Evolutionary conservation across 1,140 invertebrate genomes (phyloP).

Genomic region (Galleria mellonella): DNA sequence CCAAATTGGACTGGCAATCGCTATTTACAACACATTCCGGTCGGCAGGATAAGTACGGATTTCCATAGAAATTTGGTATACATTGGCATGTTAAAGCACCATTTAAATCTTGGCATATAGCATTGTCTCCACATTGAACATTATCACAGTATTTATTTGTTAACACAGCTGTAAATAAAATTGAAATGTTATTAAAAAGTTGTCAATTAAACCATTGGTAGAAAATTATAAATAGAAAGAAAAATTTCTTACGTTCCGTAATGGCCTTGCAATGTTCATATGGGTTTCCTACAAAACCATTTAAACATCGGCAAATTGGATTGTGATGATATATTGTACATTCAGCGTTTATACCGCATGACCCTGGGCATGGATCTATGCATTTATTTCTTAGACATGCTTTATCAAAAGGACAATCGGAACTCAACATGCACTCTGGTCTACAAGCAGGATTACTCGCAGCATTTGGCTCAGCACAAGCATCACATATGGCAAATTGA

Average conservation of each 20-base stretch:
- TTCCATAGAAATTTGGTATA: constrained; percentile 80
- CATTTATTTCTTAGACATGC: constrained; percentile 86
- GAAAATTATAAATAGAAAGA: constrained; percentile 5
- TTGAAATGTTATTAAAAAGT: constrained; percentile 9
- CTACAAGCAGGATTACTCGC: constrained; percentile 81
- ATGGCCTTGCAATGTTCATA: constrained; percentile 83
- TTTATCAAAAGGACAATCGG: constrained; percentile 85
- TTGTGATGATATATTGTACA: constrained; percentile 85
- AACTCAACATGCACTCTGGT: constrained; percentile 85
- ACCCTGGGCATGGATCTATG: constrained; percentile 86
- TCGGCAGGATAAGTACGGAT: constrained; percentile 83
- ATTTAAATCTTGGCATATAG: constrained; percentile 78
- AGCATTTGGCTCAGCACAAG: constrained; percentile 80
- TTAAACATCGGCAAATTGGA: constrained; percentile 84
- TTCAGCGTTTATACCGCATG: constrained; percentile 86
- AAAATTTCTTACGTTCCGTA: constrained; percentile 40
- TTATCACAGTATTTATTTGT: constrained; percentile 78
- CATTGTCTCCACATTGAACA: constrained; percentile 84
- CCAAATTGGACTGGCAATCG: constrained; percentile 80
- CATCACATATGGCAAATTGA: constrained; percentile 85
- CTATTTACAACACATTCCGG: constrained; percentile 87
- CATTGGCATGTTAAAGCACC: constrained; percentile 79
- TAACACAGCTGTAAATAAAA: constrained; percentile 63
- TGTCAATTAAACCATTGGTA: constrained; percentile 4
- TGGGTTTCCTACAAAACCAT: constrained; percentile 86